Conservation (phyloP, 2,113 vertebrate genomes). For the Oryzias celebensis region DNA sequence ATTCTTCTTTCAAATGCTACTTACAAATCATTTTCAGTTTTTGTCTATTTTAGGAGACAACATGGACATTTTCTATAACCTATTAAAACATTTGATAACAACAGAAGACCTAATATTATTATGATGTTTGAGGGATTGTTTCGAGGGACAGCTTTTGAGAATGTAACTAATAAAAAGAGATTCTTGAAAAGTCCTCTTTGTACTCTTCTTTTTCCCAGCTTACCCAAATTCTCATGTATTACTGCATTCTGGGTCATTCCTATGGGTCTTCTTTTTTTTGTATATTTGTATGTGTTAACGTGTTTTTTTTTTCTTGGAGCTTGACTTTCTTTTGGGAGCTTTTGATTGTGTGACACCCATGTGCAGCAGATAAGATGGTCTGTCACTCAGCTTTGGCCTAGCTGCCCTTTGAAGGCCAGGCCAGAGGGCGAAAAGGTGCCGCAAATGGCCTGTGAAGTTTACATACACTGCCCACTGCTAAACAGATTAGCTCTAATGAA, state of each 20-base stretch:
- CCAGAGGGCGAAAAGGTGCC: conserved; percentile 89
- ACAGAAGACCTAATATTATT: too few species aligned
- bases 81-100: too few species aligned
- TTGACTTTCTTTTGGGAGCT: conserved; percentile 63
- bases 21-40: too few species aligned
- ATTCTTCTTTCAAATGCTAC: too few species aligned
- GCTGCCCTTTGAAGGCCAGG: conserved; percentile 93
- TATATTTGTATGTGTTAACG: conserved; percentile 11
- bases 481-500: conserved; percentile 99
- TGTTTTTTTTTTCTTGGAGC: conserved; percentile 27
- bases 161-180: not conserved
- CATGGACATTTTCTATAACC: too few species aligned
- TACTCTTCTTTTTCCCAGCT: conserved; percentile 53
- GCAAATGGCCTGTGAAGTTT: conserved; percentile 99
- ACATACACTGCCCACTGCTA: conserved; percentile 99
- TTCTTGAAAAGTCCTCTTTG: conserved; percentile 50
- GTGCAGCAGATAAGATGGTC: conserved; percentile 88
- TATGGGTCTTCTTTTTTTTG: conserved; percentile 39
- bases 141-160: too few species aligned
- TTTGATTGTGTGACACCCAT: conserved; percentile 83
- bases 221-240: conserved; percentile 64
- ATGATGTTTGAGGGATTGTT: too few species aligned
- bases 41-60: too few species aligned
- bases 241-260: conserved; percentile 72
- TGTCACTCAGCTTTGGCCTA: conserved; percentile 88